Percentiles rank a stretch among this genome's conserved stretches.
Conservation (phyloP, 2,113 vertebrate species). For the Rhynchomys soricoides region DNA sequence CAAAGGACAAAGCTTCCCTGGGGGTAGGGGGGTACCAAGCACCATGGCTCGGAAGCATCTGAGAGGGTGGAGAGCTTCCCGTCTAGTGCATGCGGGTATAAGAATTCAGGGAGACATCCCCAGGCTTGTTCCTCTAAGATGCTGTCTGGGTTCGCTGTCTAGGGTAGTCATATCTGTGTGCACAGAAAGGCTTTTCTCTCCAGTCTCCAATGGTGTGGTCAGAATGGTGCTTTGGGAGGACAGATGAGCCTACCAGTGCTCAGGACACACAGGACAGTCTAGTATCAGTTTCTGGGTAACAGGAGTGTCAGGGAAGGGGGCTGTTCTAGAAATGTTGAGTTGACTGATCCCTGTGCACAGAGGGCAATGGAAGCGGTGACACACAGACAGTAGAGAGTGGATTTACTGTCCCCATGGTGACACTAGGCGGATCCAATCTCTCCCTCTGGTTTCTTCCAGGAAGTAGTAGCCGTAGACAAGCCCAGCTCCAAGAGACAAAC, state of each 20-base stretch:
- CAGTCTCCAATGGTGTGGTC: not conserved
- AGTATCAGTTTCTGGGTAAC: not conserved
- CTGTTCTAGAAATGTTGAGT: too few relatives aligned
- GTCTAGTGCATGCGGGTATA: not conserved
- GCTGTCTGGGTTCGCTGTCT: not conserved
- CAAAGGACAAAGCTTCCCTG: not conserved
- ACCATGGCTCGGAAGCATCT: not conserved
- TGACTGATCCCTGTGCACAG: not conserved
- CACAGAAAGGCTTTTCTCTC: not conserved
- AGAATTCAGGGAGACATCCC: not conserved
- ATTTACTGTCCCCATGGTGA: not conserved
- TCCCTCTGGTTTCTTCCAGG: not conserved
- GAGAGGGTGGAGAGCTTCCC: too few relatives aligned
- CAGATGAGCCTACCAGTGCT: not conserved
- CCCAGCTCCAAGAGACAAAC: not conserved
- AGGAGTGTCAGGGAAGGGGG: not conserved
- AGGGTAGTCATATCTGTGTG: not conserved
- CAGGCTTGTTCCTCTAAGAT: not conserved
- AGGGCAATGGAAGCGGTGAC: not conserved
- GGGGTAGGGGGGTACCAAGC: not conserved
- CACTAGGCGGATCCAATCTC: not conserved
- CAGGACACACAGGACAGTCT: not conserved
- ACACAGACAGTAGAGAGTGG: fast-evolving
- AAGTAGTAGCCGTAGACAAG: not conserved
- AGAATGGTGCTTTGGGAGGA: not conserved